Conservation (phyloP, 2,113 vertebrate genomes). For the Neopipo cinnamomea region DNA sequence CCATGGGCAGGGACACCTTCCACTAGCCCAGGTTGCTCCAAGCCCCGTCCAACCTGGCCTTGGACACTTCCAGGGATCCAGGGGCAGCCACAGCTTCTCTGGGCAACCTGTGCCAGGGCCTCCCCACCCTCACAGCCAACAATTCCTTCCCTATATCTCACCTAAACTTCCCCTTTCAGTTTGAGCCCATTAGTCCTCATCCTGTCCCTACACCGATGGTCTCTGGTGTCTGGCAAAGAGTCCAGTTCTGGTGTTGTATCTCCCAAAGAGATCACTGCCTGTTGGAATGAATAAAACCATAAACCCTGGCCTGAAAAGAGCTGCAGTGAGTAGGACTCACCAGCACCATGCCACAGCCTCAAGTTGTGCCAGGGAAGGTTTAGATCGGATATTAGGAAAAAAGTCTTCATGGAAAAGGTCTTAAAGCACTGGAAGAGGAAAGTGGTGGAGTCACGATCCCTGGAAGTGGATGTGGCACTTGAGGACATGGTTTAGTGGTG, state of each 20-base stretch:
- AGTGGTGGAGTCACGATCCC: too few species aligned
- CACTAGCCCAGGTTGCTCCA: background rate
- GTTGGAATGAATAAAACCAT: background rate
- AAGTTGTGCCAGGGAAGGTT: background rate
- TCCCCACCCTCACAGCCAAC: background rate
- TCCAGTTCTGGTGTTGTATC: background rate
- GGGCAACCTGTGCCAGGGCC: background rate
- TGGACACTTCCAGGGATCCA: background rate
- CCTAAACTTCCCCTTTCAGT: background rate
- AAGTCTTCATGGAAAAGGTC: background rate
- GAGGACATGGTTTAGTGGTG: background rate
- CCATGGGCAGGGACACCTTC: background rate
- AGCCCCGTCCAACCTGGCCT: background rate
- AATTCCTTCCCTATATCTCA: background rate
- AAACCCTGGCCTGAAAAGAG: background rate
- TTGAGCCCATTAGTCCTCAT: background rate
- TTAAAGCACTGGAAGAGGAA: background rate
- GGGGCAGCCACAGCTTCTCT: background rate
- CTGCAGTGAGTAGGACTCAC: background rate
- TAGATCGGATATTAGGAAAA: background rate
- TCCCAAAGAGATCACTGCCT: too few species aligned
- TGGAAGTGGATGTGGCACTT: background rate
- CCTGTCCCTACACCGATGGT: background rate
- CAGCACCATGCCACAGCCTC: background rate
- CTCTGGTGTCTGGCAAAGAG: background rate